phyloP scores from a whole-genome alignment of 2,113 vertebrate genomes.

The Cinclus cinclus region DNA sequence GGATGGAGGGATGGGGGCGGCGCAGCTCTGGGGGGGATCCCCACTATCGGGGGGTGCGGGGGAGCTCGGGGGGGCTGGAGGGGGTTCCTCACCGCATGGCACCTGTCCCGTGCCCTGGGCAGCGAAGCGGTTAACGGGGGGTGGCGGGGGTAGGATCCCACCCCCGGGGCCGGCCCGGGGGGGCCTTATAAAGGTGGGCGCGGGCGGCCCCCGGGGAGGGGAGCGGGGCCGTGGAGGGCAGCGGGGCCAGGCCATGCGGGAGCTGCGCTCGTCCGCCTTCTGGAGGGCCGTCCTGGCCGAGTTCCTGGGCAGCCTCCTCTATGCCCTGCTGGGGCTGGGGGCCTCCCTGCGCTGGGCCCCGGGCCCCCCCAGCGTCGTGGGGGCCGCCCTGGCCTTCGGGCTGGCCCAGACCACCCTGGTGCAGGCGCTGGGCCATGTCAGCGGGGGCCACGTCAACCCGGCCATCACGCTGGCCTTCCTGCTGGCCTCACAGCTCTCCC shows the following conservation, averaged over 20 bases:
- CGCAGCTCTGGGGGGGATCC: not conserved
- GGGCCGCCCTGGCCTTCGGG: constrained; percentile 89
- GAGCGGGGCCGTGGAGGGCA: constrained; percentile 26
- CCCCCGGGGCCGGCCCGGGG: constrained; percentile 46
- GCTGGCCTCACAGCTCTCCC: constrained; percentile 88
- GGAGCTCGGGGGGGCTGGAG: too few species aligned
- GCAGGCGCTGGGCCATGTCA: constrained; percentile 61
- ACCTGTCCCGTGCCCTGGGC: not conserved
- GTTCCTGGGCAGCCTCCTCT: constrained; percentile 93
- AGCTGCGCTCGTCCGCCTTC: constrained; percentile 90
- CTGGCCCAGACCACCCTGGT: constrained; percentile 89
- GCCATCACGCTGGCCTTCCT: constrained; percentile 92
- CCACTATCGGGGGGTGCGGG: not conserved
- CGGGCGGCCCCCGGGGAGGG: constrained; percentile 16
- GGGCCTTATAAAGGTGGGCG: constrained; percentile 70
- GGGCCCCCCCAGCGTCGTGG: constrained; percentile 83
- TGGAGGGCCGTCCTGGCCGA: constrained; percentile 93
- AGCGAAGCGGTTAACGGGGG: constrained; percentile 65
- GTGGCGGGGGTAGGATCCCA: constrained; percentile 8
- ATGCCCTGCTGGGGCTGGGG: constrained; percentile 90
- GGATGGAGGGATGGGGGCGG: not conserved
- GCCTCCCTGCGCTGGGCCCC: constrained; percentile 87
- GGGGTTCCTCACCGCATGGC: too few species aligned
- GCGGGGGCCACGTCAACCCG: constrained; percentile 81
- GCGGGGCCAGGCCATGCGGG: constrained; percentile 84